Conservation (phyloP, 2,113 vertebrate species). For the Tyrannus savana region DNA sequence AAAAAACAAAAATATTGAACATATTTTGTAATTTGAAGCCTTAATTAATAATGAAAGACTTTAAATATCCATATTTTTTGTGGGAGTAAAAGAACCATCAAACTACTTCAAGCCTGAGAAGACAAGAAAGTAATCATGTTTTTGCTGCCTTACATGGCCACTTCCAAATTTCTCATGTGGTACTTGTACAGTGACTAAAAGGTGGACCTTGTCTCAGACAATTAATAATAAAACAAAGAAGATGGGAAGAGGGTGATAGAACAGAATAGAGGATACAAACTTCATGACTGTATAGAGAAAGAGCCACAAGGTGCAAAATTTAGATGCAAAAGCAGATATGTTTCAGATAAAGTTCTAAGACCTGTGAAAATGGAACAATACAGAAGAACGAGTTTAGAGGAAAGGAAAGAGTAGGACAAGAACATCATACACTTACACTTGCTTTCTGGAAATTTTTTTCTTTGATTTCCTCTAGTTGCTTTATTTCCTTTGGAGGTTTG, state of each 20-base stretch:
- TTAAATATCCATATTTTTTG: neutral
- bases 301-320: neutral
- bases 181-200: neutral
- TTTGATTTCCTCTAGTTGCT: constrained; percentile 78
- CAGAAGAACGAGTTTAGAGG: neutral
- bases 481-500: constrained; percentile 77
- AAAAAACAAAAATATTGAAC: neutral
- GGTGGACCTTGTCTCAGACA: neutral
- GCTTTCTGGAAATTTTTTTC: constrained; percentile 77
- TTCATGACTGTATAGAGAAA: neutral
- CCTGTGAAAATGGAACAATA: neutral
- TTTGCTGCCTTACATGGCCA: neutral
- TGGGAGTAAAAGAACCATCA: neutral
- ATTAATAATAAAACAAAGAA: neutral
- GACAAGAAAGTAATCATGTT: neutral
- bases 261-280: neutral
- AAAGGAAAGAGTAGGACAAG: neutral
- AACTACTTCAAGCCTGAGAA: neutral
- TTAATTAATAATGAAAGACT: neutral
- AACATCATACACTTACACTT: constrained; percentile 71
- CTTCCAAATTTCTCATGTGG: neutral
- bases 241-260: neutral
- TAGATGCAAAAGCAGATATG: neutral
- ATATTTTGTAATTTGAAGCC: neutral
- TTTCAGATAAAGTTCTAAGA: neutral